Evolutionary conservation across 2,797 vertebrate species (phyloP), one percentile per base, ranked within the genome.

Genomic region (Gymnodraco acuticeps): DNA sequence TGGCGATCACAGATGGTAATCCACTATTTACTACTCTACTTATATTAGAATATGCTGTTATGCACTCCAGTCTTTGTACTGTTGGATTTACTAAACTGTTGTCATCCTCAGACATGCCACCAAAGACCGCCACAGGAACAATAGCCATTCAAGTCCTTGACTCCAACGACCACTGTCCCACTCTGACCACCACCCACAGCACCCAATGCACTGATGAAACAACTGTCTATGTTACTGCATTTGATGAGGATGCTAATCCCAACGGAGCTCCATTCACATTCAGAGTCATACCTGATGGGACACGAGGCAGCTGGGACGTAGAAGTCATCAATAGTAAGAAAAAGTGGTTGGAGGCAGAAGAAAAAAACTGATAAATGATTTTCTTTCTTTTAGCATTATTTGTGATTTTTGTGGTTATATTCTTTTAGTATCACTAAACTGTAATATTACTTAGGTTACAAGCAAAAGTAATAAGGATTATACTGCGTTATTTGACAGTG

Each of bases 161-260:
- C 81, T 74, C 84, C 73, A 99, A 99, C 60, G 97, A 99, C 91
- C 94, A 99, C 78, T 97, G 97, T 68, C 98, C 98, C 2, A 81
- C 77, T 15, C 88, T 99, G 75, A 85, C 91, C 14, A 89, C 95
- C 64, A 87, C 73, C 1, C 60, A 82, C 3, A 91, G 72, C 47
- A 93, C 13, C 0, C 27, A 96, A 27, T 99, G 98, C 78, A 87
- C 92, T 0, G 61, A 96, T 17, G 5, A 73, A 12, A 90, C 88
- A 4, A 93, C 88, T 0, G 87, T 98, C 55, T 84, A 94, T 7
- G 83, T 97, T 20, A 96, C 94, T 0, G 98, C 94, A 5, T 13
- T 15, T 5, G 98, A 99, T 87, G 75, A 85, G 53, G 98, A 99
- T 38, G 45, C 65, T 1, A 60, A 81, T 80, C 96, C 94, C 10